Evolutionary conservation across 2,888 invertebrate genomes (phyloP).

Genomic region (Leptinotarsa tumamoca): DNA sequence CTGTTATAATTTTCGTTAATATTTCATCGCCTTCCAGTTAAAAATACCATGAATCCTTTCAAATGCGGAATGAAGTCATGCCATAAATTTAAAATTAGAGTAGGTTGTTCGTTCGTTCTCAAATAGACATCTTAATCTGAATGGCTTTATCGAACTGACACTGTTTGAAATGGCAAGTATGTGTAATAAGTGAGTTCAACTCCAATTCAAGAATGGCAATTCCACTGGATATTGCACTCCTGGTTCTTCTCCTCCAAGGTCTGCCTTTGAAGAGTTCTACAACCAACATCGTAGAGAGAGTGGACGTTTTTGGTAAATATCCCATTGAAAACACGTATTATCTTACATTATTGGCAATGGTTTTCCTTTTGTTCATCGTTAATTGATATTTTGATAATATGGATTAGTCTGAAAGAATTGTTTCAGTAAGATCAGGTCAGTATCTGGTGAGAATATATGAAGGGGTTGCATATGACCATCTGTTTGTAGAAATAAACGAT

Average conservation of each 20-base stretch:
- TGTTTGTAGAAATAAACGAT: too few relatives aligned
- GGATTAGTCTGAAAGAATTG: too few relatives aligned
- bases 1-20: background rate
- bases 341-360: too few relatives aligned
- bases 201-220: constrained; percentile 4
- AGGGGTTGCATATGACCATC: too few relatives aligned
- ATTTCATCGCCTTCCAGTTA: background rate
- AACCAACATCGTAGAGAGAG: constrained; percentile 27
- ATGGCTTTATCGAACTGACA: background rate
- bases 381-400: too few relatives aligned
- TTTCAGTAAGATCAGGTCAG: too few relatives aligned
- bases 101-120: constrained; percentile 5
- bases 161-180: background rate
- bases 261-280: constrained; percentile 9
- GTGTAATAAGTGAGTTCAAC: background rate
- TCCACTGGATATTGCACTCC: constrained; percentile 3
- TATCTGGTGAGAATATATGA: too few relatives aligned
- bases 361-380: background rate
- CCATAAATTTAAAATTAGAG: constrained; percentile 3
- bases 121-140: constrained; percentile 1
- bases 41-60: constrained; percentile 6
- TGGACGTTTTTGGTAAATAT: constrained; percentile 33
- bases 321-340: background rate
- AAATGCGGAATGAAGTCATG: constrained; percentile 9
- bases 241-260: constrained; percentile 23